Base-by-base conservation (phyloP, 2,113 vertebrate species). In the Sorex fumeus region DNA sequence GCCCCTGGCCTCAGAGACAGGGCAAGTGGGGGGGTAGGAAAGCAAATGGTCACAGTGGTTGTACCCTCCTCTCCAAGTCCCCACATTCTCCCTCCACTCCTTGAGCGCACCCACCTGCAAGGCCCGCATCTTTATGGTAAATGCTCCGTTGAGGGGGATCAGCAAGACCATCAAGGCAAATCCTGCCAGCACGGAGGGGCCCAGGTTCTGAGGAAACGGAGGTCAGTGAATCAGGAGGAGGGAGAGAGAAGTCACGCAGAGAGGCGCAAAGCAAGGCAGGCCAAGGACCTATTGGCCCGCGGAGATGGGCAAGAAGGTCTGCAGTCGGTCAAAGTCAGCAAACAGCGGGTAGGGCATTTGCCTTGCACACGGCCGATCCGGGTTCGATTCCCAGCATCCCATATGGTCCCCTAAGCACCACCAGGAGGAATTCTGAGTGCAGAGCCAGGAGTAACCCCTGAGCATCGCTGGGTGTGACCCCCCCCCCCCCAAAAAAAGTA, bases 131-230 rank as follows among this genome's bases (percentile, higher is more conserved):
- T 99, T 99, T 96, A 99, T 97, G 69, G 99, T 99, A 47, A 99
- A 98, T 64, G 98, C 98, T 23, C 98, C 98, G n/a, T 99, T 99
- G n/a, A 99, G 95, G 0, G 99, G 99, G 87, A 99, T 99, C 72
- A 99, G 97, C 93, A 99, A 98, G 93, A 99, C 82, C 98, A 99
- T 98, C 87, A 99, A 97, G 1, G 98, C 99, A 8, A 99, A 98
- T 28, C 99, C 99, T 30, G 99, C 99, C 91, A 99, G 96, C 25
- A 99, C 97, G 2, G 99, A 98, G 0, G 99, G 98, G 32, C 99
- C 99, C 53, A 99, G 97, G 97, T 96, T 99, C 99, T 97, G 96
- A 81, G 81, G 90, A 90, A 27, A 19, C 62, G 93, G 0, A 27
- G 10, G 32, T 8, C 10, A 40, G 4, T 2, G 6, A 12, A 16